Evolutionary conservation across 1,140 invertebrate genomes (phyloP), one percentile per base, ranked within the genome.

Genomic region (Wasmannia auropunctata): DNA sequence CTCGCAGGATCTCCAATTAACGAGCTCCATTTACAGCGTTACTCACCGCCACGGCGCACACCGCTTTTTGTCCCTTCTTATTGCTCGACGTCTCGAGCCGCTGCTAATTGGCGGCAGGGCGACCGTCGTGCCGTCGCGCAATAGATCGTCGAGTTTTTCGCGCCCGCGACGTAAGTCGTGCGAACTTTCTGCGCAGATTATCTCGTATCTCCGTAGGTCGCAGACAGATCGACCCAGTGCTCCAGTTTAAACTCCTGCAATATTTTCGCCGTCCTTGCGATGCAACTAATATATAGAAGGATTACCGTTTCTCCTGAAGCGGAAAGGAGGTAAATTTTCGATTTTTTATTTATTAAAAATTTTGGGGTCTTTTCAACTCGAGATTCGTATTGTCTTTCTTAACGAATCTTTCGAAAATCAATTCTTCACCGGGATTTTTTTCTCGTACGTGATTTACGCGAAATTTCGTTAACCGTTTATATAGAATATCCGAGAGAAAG

Each of bases 1-100:
- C 72, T 77, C 43, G 37, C 43, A 63, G 81, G 72, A 58, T 62
- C 56, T 40, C 81, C 81, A 85, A 85, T 85, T 85, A 85, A 85
- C 81, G 72, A 77, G 72, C 58, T 77, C 81, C 72, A 85, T 85
- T 85, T 85, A 85, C 72, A 85, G 72, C 60, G 74, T 85, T 76
- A 77, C 28, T 60, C 81, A 31, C 72, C 72, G 58, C 31, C 46
- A 34, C 56, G 6, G 43, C n/a, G 69, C 40, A 31, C 69, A 46
- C n/a, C 40, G 31, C 56, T 77, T 85, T 85, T 85, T 77, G 72
- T 77, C 25, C 6, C 58, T 51, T 85, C 81, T 85, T 77, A 85
- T 77, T 85, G 58, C 81, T 77, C 56, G 75, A 76, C 16, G 40
- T 46, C 51, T 77, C 43, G 81, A 85, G 74, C 34, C 46, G 40